phyloP scores from a whole-genome alignment of 2,113 vertebrate species.

The Rafetus swinhoei region DNA sequence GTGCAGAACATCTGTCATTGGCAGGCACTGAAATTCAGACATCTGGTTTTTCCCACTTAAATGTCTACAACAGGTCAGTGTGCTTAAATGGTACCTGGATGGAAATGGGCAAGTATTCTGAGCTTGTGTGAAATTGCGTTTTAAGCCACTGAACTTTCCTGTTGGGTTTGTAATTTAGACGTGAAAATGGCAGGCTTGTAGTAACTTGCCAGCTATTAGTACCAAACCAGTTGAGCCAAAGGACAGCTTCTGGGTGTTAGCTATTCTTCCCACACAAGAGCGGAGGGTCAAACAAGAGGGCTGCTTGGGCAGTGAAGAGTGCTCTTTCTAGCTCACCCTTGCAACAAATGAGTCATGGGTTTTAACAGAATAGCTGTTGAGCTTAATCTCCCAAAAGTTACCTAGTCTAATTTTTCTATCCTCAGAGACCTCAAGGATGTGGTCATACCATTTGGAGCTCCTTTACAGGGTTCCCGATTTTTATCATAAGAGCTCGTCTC shows the following conservation, averaged over 20 bases:
- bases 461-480: neutral
- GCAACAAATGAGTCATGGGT: conserved; percentile 61
- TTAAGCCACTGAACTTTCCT: too few species aligned
- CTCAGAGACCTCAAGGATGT: neutral
- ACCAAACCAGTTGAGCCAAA: neutral
- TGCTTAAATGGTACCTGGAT: neutral
- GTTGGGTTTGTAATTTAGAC: neutral
- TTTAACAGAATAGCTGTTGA: conserved; percentile 21
- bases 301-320: conserved; percentile 68
- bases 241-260: conserved; percentile 48
- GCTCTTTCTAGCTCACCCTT: conserved; percentile 30
- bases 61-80: neutral
- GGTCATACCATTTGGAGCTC: neutral
- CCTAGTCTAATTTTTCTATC: neutral
- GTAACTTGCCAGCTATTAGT: neutral
- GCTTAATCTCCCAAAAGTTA: too few species aligned
- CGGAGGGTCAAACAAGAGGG: conserved; percentile 57
- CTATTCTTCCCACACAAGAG: neutral
- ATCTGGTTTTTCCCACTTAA: conserved; percentile 15
- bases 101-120: neutral
- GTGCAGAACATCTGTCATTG: neutral
- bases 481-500: neutral
- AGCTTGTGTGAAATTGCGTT: neutral
- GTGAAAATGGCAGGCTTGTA: neutral
- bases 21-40: neutral